Conservation (phyloP, 2,797 vertebrate species). For the Acanthopagrus latus region DNA sequence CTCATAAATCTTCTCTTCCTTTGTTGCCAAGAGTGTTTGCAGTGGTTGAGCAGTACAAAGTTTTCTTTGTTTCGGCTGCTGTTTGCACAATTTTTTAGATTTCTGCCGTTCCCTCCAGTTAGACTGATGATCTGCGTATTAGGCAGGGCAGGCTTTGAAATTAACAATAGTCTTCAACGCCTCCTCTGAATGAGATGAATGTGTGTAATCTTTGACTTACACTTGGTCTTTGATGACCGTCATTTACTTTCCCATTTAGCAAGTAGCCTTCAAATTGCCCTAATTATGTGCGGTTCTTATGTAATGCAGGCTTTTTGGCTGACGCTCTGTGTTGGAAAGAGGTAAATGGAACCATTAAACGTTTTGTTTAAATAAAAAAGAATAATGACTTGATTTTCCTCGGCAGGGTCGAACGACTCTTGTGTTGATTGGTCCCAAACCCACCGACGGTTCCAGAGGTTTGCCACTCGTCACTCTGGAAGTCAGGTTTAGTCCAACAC, state of each 20-base stretch:
- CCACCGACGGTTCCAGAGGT: conserved; percentile 43
- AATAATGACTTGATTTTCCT: conserved; percentile 65
- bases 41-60: conserved; percentile 66
- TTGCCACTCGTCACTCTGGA: conserved; percentile 52
- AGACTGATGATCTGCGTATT: conserved; percentile 67
- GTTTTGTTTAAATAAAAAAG: conserved; percentile 76
- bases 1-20: conserved; percentile 68
- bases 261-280: conserved; percentile 75
- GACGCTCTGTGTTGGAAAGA: conserved; percentile 57
- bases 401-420: conserved; percentile 30
- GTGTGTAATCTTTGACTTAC: conserved; percentile 72
- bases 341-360: conserved; percentile 74
- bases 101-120: conserved; percentile 62
- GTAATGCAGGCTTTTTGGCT: conserved; percentile 72
- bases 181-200: conserved; percentile 67
- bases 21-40: conserved; percentile 67
- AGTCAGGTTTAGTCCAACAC: conserved; percentile 60
- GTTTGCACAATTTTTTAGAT: conserved; percentile 63
- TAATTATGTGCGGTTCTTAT: conserved; percentile 71
- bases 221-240: conserved; percentile 61
- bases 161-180: conserved; percentile 52
- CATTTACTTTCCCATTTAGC: conserved; percentile 73
- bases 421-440: conserved; percentile 65
- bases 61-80: conserved; percentile 76
- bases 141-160: conserved; percentile 48